Evolutionary conservation across 2,113 vertebrate genomes (phyloP).

Genomic region (Zosterops lateralis): DNA sequence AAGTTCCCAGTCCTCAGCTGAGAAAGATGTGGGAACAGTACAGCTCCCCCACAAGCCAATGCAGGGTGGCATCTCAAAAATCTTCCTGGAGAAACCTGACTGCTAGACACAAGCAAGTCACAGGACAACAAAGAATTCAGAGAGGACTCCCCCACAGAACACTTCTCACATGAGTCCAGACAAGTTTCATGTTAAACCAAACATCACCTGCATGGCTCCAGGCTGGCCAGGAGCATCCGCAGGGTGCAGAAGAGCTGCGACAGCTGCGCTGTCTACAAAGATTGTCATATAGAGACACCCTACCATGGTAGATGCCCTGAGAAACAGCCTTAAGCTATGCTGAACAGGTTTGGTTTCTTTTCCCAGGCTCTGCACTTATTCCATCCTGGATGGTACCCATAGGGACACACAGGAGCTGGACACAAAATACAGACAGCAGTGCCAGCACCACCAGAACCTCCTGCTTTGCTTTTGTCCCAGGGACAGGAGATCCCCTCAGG

Average conservation of each 20-base stretch:
- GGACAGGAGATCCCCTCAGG: not conserved
- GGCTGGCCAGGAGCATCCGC: not conserved
- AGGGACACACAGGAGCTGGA: not conserved
- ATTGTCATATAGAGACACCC: not conserved
- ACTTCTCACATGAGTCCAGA: not conserved
- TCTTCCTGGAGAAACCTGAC: not conserved
- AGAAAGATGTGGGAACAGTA: accelerated
- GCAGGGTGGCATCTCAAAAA: accelerated
- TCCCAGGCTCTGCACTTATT: not conserved
- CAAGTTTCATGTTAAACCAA: not conserved
- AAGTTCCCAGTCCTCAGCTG: accelerated
- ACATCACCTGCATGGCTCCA: not conserved
- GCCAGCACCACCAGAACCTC: not conserved
- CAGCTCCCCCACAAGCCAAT: not conserved
- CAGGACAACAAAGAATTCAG: not conserved
- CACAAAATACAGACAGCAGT: not conserved
- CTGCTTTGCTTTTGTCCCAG: not conserved
- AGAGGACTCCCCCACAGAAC: not conserved
- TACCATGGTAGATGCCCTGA: not conserved
- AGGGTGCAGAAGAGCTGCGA: not conserved
- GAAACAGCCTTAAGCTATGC: not conserved
- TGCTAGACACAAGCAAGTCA: not conserved
- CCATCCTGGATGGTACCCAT: not conserved
- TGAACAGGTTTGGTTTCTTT: not conserved
- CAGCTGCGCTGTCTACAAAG: not conserved